Base-by-base conservation (phyloP, 2,113 vertebrate genomes). In the Psittacus erithacus region DNA sequence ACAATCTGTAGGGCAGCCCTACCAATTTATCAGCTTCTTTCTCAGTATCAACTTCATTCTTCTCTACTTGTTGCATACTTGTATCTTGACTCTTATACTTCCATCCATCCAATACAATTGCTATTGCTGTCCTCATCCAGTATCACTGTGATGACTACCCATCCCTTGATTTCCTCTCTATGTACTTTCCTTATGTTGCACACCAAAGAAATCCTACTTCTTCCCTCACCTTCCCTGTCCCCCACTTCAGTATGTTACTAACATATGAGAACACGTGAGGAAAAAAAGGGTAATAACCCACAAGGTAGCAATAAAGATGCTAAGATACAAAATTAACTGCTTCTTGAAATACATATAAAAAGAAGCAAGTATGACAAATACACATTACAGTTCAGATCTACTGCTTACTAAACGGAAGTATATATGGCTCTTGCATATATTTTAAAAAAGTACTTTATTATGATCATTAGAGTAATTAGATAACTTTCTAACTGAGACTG, bases 401-500 rank as follows among this genome's bases (percentile, higher is more conserved):
- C 63, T 52, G 64, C 76, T 92, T 62, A n/a, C 39, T 83, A 62
- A 80, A 83, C 29, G 43, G 27, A 90, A 65, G n/a, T 44, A 67
- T 65, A 86, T n/a, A 67, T 25, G 14, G 22, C 31, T 65, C 10
- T 74, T 55, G 14, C 77, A 86, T 44, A 86, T 76, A 23, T 25
- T 63, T 73, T 65, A 80, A 88, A 65, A 53, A 86, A 62, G 29
- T 53, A 80, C 59, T 88, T 83, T 29, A 65, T 79, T 90, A 82
- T n/a, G 27, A 76, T 50, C 53, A 62, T 60, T n/a, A 68, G 20
- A 83, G 41, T 62, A 91, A 86, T 88, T 83, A 81, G 59, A 65
- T 67, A 10, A 86, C 24, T 90, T 92, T 86, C 71, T 43, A 88
- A 93, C 76, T 78, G 60, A 89, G 49, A 77, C 13, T 77, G 44